phyloP scores from a whole-genome alignment of 2,797 vertebrate species.

The Pterois miles region DNA sequence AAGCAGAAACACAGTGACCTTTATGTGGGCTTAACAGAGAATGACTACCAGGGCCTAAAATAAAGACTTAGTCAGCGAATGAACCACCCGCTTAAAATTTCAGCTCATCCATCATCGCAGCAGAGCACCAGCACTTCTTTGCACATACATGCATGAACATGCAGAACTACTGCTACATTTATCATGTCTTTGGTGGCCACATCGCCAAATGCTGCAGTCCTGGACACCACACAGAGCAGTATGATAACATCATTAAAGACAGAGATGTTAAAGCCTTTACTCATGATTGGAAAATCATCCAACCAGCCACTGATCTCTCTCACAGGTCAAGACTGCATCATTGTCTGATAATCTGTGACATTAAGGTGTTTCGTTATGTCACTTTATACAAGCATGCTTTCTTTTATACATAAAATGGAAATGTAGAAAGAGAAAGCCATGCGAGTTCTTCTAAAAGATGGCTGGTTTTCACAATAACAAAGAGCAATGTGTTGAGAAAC shows the following conservation, averaged over 20 bases:
- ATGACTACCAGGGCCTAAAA: conserved; percentile 36
- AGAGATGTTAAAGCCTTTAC: conserved; percentile 31
- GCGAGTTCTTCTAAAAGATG: not conserved
- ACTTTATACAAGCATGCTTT: not conserved
- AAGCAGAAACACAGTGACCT: conserved; percentile 23
- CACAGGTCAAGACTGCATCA: conserved; percentile 20
- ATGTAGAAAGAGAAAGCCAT: not conserved
- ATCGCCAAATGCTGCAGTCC: conserved; percentile 20
- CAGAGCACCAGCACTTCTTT: conserved; percentile 45
- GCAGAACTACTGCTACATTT: conserved; percentile 52
- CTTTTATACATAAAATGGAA: not conserved
- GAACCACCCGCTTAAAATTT: conserved; percentile 61
- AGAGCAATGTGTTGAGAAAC: conserved; percentile 20
- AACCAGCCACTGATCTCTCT: conserved; percentile 27
- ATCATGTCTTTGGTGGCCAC: conserved; percentile 59
- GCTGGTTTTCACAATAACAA: conserved; percentile 9
- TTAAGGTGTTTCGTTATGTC: not conserved
- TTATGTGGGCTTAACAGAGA: conserved; percentile 16
- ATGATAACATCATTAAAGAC: conserved; percentile 55
- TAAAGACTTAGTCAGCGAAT: conserved; percentile 67
- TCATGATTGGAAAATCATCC: conserved; percentile 43
- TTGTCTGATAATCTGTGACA: conserved; percentile 15
- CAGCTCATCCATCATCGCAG: conserved; percentile 74
- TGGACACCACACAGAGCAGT: conserved; percentile 23
- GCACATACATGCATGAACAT: conserved; percentile 66